Base-by-base conservation (phyloP, 2,113 vertebrate genomes). In the Petaurus breviceps region DNA sequence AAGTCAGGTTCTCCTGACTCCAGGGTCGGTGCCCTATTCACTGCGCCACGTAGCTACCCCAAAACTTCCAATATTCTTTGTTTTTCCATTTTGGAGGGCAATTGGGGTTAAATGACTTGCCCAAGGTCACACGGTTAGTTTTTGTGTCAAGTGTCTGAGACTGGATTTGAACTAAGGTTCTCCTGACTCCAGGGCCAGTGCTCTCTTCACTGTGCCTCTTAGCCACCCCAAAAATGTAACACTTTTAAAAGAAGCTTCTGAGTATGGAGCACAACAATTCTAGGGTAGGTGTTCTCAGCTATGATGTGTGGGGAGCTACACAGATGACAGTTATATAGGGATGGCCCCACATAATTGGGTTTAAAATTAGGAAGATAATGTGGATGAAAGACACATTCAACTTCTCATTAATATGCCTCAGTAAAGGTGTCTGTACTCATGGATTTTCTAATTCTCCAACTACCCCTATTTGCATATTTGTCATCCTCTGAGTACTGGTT, bases 301-400 rank as follows among this genome's bases (percentile, higher is more conserved):
- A n/a, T 16, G 7, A 19, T n/a, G 31, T 1, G 4, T 68, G 61
- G 61, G 31, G 31, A 68, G 14, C 31, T 37, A 14, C 37, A 43
- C n/a, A 77, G 16, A 43, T n/a, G n/a, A 19, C 5, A 2, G 10
- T 90, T 90, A 47, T 95, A 53, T 96, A 23, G 3, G 1, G 61
- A 90, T 8, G 95, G 53, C 19, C 3, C n/a, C 91, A 26, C 10
- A 53, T 12, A 26, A 51, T 51, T 49, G 47, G 57, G 92, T 12
- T 90, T 96, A 92, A 43, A 92, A 0, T 90, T 89, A 37, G 54
- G 2, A 16, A 46, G 26, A 22, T 53, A 37, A 43, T 89, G 26
- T 92, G 57, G 37, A 93, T 51, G 90, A 91, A 91, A 94, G 43
- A 46, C 7, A 51, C 51, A 91, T 95, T 61, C 54, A 95, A 61